Evolutionary conservation across 2,113 vertebrate species (phyloP).

Genomic region (Hippocampus mohnikei): DNA sequence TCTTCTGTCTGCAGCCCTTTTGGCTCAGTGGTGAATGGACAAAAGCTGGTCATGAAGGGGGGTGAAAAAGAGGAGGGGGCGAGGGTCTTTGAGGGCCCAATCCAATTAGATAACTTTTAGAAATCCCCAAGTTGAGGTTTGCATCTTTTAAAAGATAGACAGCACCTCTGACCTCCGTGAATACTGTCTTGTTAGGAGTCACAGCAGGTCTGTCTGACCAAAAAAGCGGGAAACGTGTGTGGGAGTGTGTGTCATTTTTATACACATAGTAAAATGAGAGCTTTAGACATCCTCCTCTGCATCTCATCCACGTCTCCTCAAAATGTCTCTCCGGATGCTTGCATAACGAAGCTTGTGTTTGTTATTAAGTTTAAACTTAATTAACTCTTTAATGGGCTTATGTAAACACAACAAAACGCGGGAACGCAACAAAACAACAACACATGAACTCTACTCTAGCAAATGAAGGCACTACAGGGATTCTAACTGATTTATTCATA

Average conservation of each 20-base stretch:
- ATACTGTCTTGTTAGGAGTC: conserved; percentile 53
- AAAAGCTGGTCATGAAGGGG: conserved; percentile 40
- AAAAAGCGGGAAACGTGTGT: background rate
- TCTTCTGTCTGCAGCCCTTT: conserved; percentile 44
- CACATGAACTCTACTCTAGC: conserved; percentile 26
- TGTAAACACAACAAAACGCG: conserved; percentile 48
- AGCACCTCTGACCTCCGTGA: conserved; percentile 50
- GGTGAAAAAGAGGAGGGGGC: conserved; percentile 47
- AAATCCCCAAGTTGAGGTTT: conserved; percentile 61
- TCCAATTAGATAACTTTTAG: conserved; percentile 71
- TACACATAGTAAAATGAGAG: background rate
- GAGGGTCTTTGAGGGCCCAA: conserved; percentile 63
- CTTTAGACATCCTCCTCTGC: conserved; percentile 10
- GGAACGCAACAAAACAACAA: conserved; percentile 54
- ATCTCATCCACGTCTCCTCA: conserved; percentile 31
- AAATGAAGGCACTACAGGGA: conserved; percentile 57
- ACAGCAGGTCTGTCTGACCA: conserved; percentile 45
- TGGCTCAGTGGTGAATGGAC: conserved; percentile 50
- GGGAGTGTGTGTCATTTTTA: background rate
- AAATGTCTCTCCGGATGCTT: conserved; percentile 41
- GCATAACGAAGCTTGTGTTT: conserved; percentile 46
- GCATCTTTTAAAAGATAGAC: conserved; percentile 60
- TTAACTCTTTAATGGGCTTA: conserved; percentile 62
- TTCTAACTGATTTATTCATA: conserved; percentile 62
- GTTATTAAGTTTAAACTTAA: conserved; percentile 59